Base-by-base conservation (phyloP, 2,888 invertebrate species). In the Agrotis clavis region DNA sequence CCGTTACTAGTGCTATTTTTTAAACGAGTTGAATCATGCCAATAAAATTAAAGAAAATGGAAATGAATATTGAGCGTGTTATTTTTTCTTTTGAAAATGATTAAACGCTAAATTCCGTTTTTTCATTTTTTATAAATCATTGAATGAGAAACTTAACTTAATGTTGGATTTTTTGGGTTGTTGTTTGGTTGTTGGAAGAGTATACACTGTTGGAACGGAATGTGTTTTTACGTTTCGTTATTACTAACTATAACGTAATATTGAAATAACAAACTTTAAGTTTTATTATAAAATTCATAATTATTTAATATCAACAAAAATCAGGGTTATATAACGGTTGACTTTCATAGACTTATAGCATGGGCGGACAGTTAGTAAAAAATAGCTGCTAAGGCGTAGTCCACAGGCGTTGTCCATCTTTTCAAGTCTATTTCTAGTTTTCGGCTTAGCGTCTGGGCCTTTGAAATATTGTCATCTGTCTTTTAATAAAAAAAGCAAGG, bases 1-100 rank as follows among this genome's bases (percentile, higher is more conserved):
- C 53, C 81, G 62, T 80, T 80, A 47, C 48, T 7, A 0, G 5
- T 1, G 5, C 2, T 19, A 19, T n/a, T 25, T 53, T 19, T 2
- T 9, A 9, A 13, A n/a, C 13, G 16, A n/a, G 30, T 66, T 57
- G 1, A 53, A 21, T 13, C 2, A n/a, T n/a, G n/a, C n/a, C 5
- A 18, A 59, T 19, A 14, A 25, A 47, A 7, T 19, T 1, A 19
- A 30, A 2, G 25, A 45, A 16, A 63, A 47, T 6, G 13, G 14
- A 48, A 21, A 13, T 21, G 9, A n/a, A 21, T 25, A n/a, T 16
- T n/a, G 1, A n/a, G 7, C 0, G 3, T 19, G 5, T 19, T 18
- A 6, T 3, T 4, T 11, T 11, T 45, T 47, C 6, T 13, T 61
- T 4, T 4, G 0, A n/a, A n/a, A 6, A 25, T 6, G n/a, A 19